Conservation (phyloP, 2,113 vertebrate species). For the Cyphomyrus plagiostoma region DNA sequence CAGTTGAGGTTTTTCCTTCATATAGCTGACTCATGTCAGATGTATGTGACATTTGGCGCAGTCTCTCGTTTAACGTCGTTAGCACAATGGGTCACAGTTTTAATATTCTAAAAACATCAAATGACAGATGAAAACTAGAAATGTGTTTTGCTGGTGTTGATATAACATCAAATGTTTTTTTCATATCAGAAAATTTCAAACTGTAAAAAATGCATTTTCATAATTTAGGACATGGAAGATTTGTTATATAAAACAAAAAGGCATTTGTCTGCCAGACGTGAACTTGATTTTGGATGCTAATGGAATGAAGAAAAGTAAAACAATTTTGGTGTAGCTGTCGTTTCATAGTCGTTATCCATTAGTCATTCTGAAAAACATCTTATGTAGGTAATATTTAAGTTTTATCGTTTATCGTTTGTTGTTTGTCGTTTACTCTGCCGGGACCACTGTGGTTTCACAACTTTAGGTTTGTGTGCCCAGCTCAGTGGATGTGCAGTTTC, state of each 20-base stretch:
- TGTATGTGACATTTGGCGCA: background rate
- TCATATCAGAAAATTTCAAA: background rate
- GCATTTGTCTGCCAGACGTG: background rate
- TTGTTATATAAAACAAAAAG: background rate
- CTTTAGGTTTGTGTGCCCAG: background rate
- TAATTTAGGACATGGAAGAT: background rate
- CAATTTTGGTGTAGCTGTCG: background rate
- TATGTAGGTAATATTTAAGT: background rate
- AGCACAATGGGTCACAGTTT: background rate
- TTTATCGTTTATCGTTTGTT: background rate
- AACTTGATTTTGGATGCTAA: background rate
- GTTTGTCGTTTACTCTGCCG: background rate
- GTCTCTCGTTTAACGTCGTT: background rate
- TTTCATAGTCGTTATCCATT: background rate
- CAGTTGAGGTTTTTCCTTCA: background rate
- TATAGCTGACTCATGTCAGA: background rate
- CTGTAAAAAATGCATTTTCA: slow-evolving; percentile 3
- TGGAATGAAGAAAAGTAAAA: background rate
- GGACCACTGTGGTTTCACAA: background rate
- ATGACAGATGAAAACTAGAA: background rate
- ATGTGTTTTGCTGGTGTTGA: background rate
- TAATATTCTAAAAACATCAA: background rate
- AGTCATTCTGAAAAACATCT: background rate
- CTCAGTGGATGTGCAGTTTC: background rate
- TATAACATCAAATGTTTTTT: background rate